These are phyloP conservation scores for Ashinkailepas kermadecensis DNA, from an alignment of 2,888 invertebrate genomes.

Conservation along the genomic window DNA sequence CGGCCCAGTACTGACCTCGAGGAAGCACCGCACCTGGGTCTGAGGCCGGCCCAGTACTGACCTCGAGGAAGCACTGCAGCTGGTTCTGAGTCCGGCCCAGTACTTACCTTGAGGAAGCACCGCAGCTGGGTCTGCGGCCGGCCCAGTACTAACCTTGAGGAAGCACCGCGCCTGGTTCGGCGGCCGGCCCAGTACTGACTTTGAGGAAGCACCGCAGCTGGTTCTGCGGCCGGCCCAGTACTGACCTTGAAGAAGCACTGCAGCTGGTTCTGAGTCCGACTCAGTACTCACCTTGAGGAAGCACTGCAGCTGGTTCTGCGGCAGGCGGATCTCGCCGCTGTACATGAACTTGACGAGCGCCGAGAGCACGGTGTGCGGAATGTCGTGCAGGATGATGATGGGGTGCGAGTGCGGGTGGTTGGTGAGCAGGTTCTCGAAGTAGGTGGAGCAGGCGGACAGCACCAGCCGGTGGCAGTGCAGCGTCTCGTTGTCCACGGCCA, in stretches of 20 bases:
- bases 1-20: background rate
- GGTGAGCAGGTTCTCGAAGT: slow-evolving; percentile 13
- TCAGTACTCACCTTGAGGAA: slow-evolving; percentile 11
- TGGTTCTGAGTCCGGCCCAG: too few relatives aligned
- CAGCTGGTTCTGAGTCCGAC: slow-evolving; percentile 10
- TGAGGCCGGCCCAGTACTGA: background rate
- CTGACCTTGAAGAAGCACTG: slow-evolving; percentile 20
- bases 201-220: too few relatives aligned
- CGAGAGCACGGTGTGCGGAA: background rate
- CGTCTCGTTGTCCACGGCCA: slow-evolving; percentile 5
- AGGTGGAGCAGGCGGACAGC: slow-evolving; percentile 19
- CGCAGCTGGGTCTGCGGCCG: background rate
- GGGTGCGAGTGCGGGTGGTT: slow-evolving; percentile 15
- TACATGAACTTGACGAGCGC: slow-evolving; percentile 24
- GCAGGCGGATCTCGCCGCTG: slow-evolving; percentile 21
- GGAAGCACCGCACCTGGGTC: too few relatives aligned
- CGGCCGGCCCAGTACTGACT: background rate
- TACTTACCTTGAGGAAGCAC: slow-evolving; percentile 13
- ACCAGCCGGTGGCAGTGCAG: slow-evolving; percentile 21
- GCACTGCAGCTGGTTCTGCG: slow-evolving; percentile 21
- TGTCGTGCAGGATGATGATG: slow-evolving; percentile 21
- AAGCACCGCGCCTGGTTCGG: too few relatives aligned
- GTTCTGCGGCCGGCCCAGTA: too few relatives aligned
- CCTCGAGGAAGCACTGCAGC: background rate
- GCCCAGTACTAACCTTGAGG: background rate